Evolutionary conservation across 2,113 vertebrate species (phyloP), one percentile per base, ranked within the genome.

Genomic region (Zosterops hypoxanthus): DNA sequence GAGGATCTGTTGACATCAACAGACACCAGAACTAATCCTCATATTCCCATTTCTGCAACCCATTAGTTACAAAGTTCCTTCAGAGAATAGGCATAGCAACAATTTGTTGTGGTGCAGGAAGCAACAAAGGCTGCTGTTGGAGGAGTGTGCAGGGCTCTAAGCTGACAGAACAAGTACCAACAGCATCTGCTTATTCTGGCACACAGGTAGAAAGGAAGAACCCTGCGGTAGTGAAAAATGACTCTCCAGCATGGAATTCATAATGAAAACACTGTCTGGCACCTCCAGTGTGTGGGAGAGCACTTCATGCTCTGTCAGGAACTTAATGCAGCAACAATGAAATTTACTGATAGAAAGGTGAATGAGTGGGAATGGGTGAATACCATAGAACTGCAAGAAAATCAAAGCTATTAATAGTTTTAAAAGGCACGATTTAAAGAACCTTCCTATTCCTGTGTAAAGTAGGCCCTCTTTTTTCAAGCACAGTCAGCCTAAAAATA

Each of bases 261-360:
- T 66, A 90, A 95, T 55, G 82, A 95, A 96, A 94, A 90, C 88
- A 94, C n/a, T 63, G 82, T 82, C 92, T 95, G 94, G 96, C 93
- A 97, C 34, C 50, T 55, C 7, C 0, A 20, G 49, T 6, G 88
- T 14, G 86, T 91, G 78, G 93, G 91, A 86, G 90, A 71, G 73
- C 69, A 70, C 89, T 93, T 91, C 88, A 80, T 88, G 94, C 94
- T 92, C 84, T 2, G 7, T 94, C 93, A 97, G 73, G 86, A 97
- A 90, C 80, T 59, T 36, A 47, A 68, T 4, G 57, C 65, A 92
- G 75, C 23, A 70, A 77, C 80, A 82, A 49, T 56, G 4, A 94
- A 92, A 68, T 82, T 52, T 46, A 91, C 85, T 83, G 66, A 88
- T 56, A 86, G 78, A 95, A 87, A 94, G 65, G 66, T 61, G 70